A percentile compares a stretch with the other conserved stretches of the same genome.
Evolutionary conservation across 2,113 vertebrate species (phyloP).

Genomic region (Monopterus albus): DNA sequence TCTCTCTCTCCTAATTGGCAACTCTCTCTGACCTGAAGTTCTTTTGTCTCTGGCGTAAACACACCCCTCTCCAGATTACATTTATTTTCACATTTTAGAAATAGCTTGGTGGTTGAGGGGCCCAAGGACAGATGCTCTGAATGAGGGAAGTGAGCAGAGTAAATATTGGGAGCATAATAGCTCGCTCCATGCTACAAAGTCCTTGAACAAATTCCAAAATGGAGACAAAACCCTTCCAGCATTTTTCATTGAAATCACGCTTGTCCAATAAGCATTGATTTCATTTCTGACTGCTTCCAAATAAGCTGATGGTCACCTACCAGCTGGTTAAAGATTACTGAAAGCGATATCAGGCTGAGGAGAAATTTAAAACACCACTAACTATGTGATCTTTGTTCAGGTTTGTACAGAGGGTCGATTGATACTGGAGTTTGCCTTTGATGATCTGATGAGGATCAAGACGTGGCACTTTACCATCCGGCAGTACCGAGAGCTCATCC

Average conservation of each 20-base stretch:
- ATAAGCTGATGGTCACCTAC: conserved; percentile 22
- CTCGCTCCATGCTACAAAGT: conserved; percentile 43
- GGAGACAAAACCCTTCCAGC: conserved; percentile 53
- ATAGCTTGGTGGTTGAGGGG: conserved; percentile 57
- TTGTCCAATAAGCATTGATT: conserved; percentile 46
- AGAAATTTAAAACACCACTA: conserved; percentile 21
- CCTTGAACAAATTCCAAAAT: conserved; percentile 61
- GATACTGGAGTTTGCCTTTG: conserved; percentile 98
- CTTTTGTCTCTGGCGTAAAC: conserved; percentile 84
- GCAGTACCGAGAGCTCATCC: conserved; percentile 97
- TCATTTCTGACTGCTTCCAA: conserved; percentile 27
- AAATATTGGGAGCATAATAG: conserved; percentile 65
- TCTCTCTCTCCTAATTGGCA: conserved; percentile 92
- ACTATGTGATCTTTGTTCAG: conserved; percentile 80
- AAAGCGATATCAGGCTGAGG: conserved; percentile 10
- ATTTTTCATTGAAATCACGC: conserved; percentile 43
- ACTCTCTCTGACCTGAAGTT: conserved; percentile 90
- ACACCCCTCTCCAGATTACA: conserved; percentile 73
- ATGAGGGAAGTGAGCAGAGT: conserved; percentile 53
- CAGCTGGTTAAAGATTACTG: neutral
- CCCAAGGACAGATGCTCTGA: conserved; percentile 67
- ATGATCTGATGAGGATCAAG: conserved; percentile 99
- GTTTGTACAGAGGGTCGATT: conserved; percentile 98
- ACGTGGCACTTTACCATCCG: conserved; percentile 99
- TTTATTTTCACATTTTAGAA: conserved; percentile 76